Percentiles rank a stretch among this genome's conserved stretches.
Evolutionary conservation across 2,797 vertebrate genomes (phyloP).

Genomic region (Dendrocincla tyrannina): DNA sequence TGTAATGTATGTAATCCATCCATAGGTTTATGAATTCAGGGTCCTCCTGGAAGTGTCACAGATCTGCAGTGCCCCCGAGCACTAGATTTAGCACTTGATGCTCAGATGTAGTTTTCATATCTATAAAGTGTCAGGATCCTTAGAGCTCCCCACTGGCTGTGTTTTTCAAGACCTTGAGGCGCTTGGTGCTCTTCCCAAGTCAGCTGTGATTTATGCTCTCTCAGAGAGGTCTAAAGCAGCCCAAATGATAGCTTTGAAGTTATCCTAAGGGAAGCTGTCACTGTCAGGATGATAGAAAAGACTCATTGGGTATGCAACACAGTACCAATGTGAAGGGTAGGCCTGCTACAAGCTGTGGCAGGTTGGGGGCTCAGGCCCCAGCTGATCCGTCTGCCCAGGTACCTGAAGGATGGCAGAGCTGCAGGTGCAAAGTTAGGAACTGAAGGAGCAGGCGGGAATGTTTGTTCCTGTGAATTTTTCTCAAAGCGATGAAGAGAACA

Average conservation of each 20-base stretch:
- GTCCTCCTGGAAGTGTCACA: not conserved
- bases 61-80: not conserved
- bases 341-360: not conserved
- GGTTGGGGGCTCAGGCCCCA: accelerated
- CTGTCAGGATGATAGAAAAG: not conserved
- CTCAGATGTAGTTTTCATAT: not conserved
- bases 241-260: not conserved
- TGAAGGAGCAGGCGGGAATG: not conserved
- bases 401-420: not conserved
- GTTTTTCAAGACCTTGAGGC: not conserved
- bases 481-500: not conserved
- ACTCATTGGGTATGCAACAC: accelerated
- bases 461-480: not conserved
- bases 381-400: not conserved
- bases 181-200: not conserved
- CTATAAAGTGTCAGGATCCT: not conserved
- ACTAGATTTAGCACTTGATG: not conserved
- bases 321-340: not conserved
- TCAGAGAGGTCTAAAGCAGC: not conserved
- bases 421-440: not conserved
- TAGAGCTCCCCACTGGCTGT: not conserved
- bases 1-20: not conserved
- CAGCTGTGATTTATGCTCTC: not conserved
- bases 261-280: not conserved
- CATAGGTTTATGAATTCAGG: not conserved